These are phyloP conservation scores for Benthosema pterotum DNA, from an alignment of 2,797 vertebrate species.

Conservation along the genomic window DNA sequence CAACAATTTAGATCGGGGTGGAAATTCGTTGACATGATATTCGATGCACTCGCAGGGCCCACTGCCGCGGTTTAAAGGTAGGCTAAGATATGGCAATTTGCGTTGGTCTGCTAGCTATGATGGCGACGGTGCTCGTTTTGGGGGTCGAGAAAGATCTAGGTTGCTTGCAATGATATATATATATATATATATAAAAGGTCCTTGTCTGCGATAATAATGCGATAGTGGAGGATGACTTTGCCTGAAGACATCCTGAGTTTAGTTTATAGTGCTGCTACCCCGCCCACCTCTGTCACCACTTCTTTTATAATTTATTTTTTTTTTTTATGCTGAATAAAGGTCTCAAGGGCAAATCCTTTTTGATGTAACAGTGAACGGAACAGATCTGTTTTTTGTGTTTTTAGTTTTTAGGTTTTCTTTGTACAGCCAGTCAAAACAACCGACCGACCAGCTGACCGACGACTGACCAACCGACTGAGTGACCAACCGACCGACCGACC, in stretches of 20 bases:
- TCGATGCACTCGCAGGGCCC: no score
- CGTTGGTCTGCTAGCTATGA: conserved; percentile 34
- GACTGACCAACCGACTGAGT: conserved; percentile 31
- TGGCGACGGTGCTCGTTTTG: conserved; percentile 29
- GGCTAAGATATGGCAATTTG: conserved; percentile 49
- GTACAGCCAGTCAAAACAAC: no score
- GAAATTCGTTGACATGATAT: conserved; percentile 43
- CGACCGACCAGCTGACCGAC: neutral
- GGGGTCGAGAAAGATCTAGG: conserved; percentile 25
- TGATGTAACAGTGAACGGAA: conserved; percentile 55
- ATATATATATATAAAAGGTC: conserved; percentile 40
- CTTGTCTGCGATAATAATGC: conserved; percentile 50
- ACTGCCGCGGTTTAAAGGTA: no score
- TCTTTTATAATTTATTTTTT: no score
- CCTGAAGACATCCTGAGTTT: conserved; percentile 38
- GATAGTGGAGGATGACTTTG: conserved; percentile 49
- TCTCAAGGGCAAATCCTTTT: conserved; percentile 38
- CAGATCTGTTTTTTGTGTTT: conserved; percentile 5
- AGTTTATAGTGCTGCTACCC: conserved; percentile 33
- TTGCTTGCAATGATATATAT: conserved; percentile 41
- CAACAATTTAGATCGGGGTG: conserved; percentile 26
- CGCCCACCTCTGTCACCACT: conserved; percentile 3
- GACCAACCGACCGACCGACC: conserved; percentile 35
- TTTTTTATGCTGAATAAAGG: conserved; percentile 6
- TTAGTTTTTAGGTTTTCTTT: no score